Evolutionary conservation across 2,797 vertebrate genomes (phyloP), one percentile per base, ranked within the genome.

Genomic region (Selene dorsalis): DNA sequence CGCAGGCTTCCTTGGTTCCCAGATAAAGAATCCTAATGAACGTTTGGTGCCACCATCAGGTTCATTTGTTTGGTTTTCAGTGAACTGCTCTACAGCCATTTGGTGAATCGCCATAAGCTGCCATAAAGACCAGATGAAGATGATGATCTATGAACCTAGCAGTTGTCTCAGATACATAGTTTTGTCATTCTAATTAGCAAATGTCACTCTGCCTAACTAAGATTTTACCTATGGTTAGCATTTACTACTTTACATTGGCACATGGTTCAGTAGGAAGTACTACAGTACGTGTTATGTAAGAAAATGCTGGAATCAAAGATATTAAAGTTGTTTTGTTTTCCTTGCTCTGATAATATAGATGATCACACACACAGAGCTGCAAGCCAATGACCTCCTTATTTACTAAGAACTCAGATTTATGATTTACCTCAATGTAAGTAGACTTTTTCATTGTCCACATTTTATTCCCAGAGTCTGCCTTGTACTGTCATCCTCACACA

Each of bases 381-480:
- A 2, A 9, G 5, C 11, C 32, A n/a, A 11, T 24, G 5, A 26
- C 9, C 41, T 17, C 10, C 35, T 28, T 62, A 39, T 61, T 68
- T 17, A 45, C 24, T 14, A 12, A 53, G 50, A 4, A 26, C 5
- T 69, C 18, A 38, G 59, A 26, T 65, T 6, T 7, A 65, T 59
- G 22, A 20, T 52, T 3, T 20, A 58, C 72, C 17, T 68, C n/a
- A 47, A 6, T 38, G n/a, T 47, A 52, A 70, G 41, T 58, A 13
- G 52, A 62, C 18, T 20, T 75, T 53, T 68, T 57, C 35, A 60
- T 50, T 14, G 66, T 57, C 20, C n/a, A 32, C 17, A 53, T 65
- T 71, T 69, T 11, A 28, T 59, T 47, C 20, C 35, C 22, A 12
- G 1, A 26, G 18, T 60, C 5, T 55, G 24, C 28, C 20, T 47